Evolutionary conservation across 2,888 invertebrate genomes (phyloP), one percentile per base, ranked within the genome.

Genomic region (Cheilosia variabilis): DNA sequence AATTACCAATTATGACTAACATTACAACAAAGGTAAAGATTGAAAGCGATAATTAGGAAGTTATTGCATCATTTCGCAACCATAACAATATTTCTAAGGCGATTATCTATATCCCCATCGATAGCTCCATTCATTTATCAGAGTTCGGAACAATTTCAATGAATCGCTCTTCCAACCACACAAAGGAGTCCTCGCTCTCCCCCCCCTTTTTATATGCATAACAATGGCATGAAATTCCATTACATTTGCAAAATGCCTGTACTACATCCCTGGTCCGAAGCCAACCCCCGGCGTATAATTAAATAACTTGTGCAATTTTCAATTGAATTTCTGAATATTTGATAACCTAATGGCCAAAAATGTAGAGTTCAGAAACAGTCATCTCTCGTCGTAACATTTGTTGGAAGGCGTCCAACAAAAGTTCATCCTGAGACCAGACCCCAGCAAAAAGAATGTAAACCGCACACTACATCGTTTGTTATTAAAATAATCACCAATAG

Each of bases 321-420:
- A 34, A 75, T 69, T 81, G 75, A 75, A 72, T 68, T 66, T 53
- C 66, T 53, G 73, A 80, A 75, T 81, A 81, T 73, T 75, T 75
- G 62, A 75, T 81, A 68, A 81, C 50, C 73, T 65, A 63, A 81
- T 80, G 57, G 80, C 41, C 34, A 17, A 45, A 52, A 37, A 27
- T n/a, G 15, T 19, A 17, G 68, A 47, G 43, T 68, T 45, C 77
- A 57, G 43, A 58, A 75, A 37, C 65, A 65, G 47, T 37, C 65
- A 75, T 47, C 47, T 19, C 19, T 27, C 19, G 15, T 50, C 24
- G 68, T 63, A 69, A 50, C 62, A 60, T 77, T 71, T 37, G 65
- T 72, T 81, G 86, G 86, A 77, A 52, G 27, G 57, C 24, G 47
- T 66, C 86, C 86, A 86, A 77, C 66, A 75, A 72, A 66, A 66